Evolutionary conservation across 2,797 vertebrate genomes (phyloP), one percentile per base, ranked within the genome.

Genomic region (Hypotaenidia okinawae): DNA sequence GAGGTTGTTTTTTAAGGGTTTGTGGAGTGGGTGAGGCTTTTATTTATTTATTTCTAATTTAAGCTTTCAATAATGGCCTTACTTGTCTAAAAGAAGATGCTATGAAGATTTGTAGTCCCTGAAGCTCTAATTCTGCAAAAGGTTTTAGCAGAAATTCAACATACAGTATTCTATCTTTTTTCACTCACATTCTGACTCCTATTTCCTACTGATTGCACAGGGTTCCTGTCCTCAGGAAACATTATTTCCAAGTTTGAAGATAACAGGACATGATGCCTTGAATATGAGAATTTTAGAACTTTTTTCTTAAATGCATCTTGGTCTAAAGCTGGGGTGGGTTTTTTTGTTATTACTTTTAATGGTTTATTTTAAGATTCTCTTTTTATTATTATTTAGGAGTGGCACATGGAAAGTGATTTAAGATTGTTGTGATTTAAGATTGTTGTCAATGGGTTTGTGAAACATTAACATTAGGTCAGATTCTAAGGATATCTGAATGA

Each of bases 181-280:
- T 28, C n/a, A 45, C 6, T 93, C 25, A 22, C 12, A 52, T 68
- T 64, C 8, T n/a, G 13, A 76, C 55, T 91, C 33, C 23, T 63
- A 8, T 49, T 89, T 94, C 67, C 45, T 75, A 76, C 59, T 77
- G 28, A 70, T 35, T 82, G 23, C n/a, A 43, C 33, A 74, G 57
- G 16, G 23, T 64, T 87, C 77, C 35, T 94, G 28, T 83, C 81
- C 79, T 68, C 41, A 83, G 87, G 75, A 95, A 89, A 83, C 9
- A 33, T 63, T 43, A 52, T 85, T 80, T 87, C 43, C 54, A 70
- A 57, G 21, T 89, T 85, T 68, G 68, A 94, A 76, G 39, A 70
- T 93, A 85, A 87, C 49, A 89, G 24, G n/a, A 66, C 10, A 27
- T 57, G 69, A 92, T 76, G 55, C 5, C 32, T 87, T 90, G 47